phyloP scores from a whole-genome alignment of 1,140 invertebrate species.

The Triops cancriformis region DNA sequence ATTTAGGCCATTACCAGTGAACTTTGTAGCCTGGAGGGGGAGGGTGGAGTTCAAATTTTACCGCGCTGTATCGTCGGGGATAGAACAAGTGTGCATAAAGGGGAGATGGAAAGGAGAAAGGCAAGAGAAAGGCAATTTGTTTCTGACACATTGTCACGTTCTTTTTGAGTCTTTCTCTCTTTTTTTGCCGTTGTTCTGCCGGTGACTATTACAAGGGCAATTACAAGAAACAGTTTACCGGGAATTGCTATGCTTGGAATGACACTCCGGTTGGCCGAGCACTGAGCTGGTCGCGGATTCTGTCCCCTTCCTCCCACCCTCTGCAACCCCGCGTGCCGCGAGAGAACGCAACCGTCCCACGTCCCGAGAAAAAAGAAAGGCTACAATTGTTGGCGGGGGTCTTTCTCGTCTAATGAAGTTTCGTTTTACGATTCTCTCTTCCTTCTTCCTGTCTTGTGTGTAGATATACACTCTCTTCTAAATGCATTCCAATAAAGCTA shows the following conservation, averaged over 20 bases:
- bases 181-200: too few relatives aligned
- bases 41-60: background rate
- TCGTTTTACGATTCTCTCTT: background rate
- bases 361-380: background rate
- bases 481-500: constrained; percentile 2
- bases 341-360: background rate
- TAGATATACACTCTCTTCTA: background rate
- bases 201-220: background rate
- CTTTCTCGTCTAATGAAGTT: constrained; percentile 3
- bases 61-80: background rate
- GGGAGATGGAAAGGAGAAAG: background rate
- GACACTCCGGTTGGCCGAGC: background rate
- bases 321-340: too few relatives aligned
- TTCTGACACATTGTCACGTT: constrained; percentile 1
- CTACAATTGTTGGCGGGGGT: background rate
- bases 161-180: background rate
- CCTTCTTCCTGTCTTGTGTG: background rate
- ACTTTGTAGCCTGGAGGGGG: background rate
- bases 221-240: constrained; percentile 1
- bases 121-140: background rate
- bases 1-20: background rate
- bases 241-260: constrained; percentile 13
- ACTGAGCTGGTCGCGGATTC: background rate
- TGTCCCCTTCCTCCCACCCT: background rate
- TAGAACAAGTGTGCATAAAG: background rate